These are phyloP conservation scores for Chrysoperla carnea DNA, from an alignment of 1,140 invertebrate species.

Conservation along the genomic window DNA sequence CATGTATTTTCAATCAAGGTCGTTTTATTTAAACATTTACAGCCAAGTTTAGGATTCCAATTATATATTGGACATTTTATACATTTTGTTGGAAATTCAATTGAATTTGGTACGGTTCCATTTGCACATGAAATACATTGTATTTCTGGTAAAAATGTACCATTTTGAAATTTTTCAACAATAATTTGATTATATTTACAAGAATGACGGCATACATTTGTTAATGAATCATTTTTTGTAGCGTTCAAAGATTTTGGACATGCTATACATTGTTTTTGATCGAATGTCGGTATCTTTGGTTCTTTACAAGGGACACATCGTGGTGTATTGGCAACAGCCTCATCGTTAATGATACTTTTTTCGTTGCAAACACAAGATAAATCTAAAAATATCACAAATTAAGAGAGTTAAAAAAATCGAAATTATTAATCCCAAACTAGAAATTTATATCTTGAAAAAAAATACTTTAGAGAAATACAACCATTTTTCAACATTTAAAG, in stretches of 20 bases:
- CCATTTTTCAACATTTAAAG: too few species aligned
- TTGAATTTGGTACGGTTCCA: conserved; percentile 21
- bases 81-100: conserved; percentile 15
- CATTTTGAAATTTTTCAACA: conserved; percentile 13
- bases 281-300: conserved; percentile 13
- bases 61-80: conserved; percentile 20
- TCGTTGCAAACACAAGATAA: neutral
- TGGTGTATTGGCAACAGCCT: neutral
- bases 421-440: too few species aligned
- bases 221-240: neutral
- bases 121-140: conserved; percentile 26
- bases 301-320: conserved; percentile 4
- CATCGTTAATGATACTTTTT: neutral
- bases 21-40: conserved; percentile 12
- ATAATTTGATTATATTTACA: conserved; percentile 21
- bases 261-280: conserved; percentile 20
- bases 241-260: conserved; percentile 14
- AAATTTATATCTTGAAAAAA: too few species aligned
- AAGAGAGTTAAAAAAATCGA: neutral
- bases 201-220: neutral
- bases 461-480: too few species aligned
- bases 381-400: neutral
- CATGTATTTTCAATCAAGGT: conserved; percentile 22
- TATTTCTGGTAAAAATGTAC: conserved; percentile 16
- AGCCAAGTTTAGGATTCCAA: conserved; percentile 10